Conservation (phyloP, 2,797 vertebrate genomes). For the Centroberyx gerrardi region DNA sequence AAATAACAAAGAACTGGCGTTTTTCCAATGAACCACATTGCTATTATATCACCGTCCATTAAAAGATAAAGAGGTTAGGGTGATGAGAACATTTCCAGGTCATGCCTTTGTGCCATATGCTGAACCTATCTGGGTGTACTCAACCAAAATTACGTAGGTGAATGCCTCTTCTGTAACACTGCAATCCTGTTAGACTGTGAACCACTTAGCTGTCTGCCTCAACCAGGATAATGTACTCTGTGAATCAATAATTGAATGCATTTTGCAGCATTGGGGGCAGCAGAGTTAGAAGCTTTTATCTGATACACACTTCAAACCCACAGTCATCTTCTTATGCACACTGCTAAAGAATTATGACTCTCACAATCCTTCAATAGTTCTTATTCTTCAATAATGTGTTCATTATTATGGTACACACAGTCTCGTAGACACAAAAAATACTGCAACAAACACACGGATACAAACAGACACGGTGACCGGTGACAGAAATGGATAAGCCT, state of each 20-base stretch:
- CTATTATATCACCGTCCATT: background rate
- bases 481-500: slow-evolving; percentile 52
- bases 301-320: slow-evolving; percentile 18
- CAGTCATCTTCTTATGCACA: slow-evolving; percentile 1
- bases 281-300: slow-evolving; percentile 41
- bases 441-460: slow-evolving; percentile 1
- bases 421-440: slow-evolving; percentile 1
- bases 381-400: background rate
- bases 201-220: slow-evolving; percentile 56
- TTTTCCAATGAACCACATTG: background rate
- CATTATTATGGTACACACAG: background rate
- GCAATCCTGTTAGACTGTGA: slow-evolving; percentile 42
- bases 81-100: slow-evolving; percentile 21
- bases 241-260: slow-evolving; percentile 75
- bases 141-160: slow-evolving; percentile 29
- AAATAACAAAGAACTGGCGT: no score
- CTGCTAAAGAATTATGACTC: background rate
- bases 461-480: slow-evolving; percentile 38
- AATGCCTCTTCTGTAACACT: slow-evolving; percentile 22
- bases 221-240: slow-evolving; percentile 56
- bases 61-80: background rate
- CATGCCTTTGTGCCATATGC: slow-evolving; percentile 33
- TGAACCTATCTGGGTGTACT: slow-evolving; percentile 30
- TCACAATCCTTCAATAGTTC: background rate
- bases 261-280: slow-evolving; percentile 40